A percentile compares a stretch with the other conserved stretches of the same genome.
These are phyloP conservation scores for Pammene aurita DNA, from an alignment of 2,888 invertebrate species.

Conservation along the genomic window DNA sequence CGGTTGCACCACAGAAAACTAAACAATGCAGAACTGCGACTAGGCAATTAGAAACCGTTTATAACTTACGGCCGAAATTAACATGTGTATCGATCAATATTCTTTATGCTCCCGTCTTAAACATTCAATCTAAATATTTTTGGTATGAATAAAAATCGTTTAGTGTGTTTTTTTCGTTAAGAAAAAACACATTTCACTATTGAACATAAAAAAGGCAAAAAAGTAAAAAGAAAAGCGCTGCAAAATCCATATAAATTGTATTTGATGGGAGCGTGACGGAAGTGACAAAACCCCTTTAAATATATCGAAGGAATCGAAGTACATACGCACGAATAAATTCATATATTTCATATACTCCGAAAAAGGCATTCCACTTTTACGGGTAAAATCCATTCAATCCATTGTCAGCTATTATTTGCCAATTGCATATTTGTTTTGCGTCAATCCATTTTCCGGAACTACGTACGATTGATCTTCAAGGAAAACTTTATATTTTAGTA, in stretches of 20 bases:
- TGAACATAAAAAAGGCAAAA: not conserved
- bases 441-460: not conserved
- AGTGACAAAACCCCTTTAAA: not conserved
- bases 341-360: not conserved
- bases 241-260: not conserved
- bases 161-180: no score
- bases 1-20: constrained; percentile 13
- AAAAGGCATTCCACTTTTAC: not conserved
- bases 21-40: not conserved
- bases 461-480: not conserved
- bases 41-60: not conserved
- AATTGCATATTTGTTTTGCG: not conserved
- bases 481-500: not conserved
- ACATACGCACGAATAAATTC: no score
- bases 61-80: no score
- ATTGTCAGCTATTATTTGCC: not conserved
- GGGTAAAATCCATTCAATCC: not conserved
- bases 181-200: no score
- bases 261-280: not conserved
- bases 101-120: no score
- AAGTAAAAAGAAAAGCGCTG: not conserved
- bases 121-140: no score
- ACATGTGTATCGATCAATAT: no score
- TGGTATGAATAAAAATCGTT: no score
- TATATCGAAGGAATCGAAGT: not conserved